These are phyloP conservation scores for Epizoanthus fatuus DNA, from an alignment of 92 coral and sea anemone genomes.

Conservation along the genomic window DNA sequence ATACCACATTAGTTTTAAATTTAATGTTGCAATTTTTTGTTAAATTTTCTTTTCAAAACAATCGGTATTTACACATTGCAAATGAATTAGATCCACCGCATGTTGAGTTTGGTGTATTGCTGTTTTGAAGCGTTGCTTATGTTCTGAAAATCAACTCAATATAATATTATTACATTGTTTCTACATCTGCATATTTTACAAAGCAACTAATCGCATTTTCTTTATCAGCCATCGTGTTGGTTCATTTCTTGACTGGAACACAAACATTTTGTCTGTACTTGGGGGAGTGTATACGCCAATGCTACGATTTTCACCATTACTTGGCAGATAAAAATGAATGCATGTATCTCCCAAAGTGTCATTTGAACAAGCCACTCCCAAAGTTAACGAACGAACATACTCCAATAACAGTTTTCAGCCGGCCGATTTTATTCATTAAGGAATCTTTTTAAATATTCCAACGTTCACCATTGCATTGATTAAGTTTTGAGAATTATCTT, in stretches of 20 bases:
- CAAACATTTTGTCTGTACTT: not conserved
- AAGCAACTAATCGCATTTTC: not conserved
- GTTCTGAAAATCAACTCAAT: not conserved
- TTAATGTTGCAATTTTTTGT: not conserved
- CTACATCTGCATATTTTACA: not conserved
- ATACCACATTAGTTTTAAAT: not conserved
- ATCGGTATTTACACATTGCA: not conserved
- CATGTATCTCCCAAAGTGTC: too few relatives aligned
- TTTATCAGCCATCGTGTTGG: not conserved
- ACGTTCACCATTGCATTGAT: too few relatives aligned
- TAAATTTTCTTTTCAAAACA: not conserved
- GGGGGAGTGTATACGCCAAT: too few relatives aligned
- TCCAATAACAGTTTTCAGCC: too few relatives aligned
- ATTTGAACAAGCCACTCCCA: too few relatives aligned
- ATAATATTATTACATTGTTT: not conserved
- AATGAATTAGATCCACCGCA: constrained; percentile 6
- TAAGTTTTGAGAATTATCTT: too few relatives aligned
- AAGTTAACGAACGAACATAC: too few relatives aligned
- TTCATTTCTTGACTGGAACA: not conserved
- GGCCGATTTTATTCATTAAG: too few relatives aligned
- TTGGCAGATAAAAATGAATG: too few relatives aligned
- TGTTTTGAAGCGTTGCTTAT: not conserved
- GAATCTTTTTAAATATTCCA: too few relatives aligned
- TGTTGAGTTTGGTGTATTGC: constrained; percentile 1
- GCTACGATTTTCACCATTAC: too few relatives aligned